Evolutionary conservation across 2,888 invertebrate genomes (phyloP).

Genomic region (Rhagonycha lutea): DNA sequence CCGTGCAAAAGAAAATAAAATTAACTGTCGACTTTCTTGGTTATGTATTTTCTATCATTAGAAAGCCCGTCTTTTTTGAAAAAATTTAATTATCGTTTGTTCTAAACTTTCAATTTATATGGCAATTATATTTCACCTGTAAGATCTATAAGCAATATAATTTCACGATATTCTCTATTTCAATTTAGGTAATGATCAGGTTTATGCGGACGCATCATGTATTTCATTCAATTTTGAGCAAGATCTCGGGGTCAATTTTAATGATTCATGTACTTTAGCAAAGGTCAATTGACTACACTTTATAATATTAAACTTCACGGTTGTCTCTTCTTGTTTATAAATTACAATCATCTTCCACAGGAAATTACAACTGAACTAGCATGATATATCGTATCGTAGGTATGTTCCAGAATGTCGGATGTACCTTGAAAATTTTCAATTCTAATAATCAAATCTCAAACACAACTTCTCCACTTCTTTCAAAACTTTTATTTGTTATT

Average conservation of each 20-base stretch:
- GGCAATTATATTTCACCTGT: background rate
- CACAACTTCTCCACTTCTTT: too few relatives aligned
- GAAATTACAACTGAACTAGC: background rate
- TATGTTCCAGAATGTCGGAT: background rate
- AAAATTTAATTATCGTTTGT: background rate
- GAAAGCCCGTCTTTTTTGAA: constrained; percentile 1
- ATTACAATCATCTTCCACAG: background rate
- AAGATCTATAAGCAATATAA: background rate
- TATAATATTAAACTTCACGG: constrained; percentile 7
- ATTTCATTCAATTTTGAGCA: constrained; percentile 12
- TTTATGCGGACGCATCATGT: background rate
- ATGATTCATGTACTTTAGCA: constrained; percentile 8
- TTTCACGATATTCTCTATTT: background rate
- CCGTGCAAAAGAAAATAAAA: background rate
- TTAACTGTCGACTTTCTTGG: background rate
- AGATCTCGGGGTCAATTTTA: constrained; percentile 10
- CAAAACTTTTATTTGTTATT: background rate
- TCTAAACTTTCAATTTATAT: constrained; percentile 1
- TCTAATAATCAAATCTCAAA: background rate
- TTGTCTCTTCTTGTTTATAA: constrained; percentile 3
- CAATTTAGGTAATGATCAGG: background rate
- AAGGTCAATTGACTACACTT: constrained; percentile 13
- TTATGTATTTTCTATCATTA: background rate
- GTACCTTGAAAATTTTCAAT: background rate
- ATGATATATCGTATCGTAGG: background rate